Base-by-base conservation (phyloP, 1,140 invertebrate species). In the Calephelis virginiensis region DNA sequence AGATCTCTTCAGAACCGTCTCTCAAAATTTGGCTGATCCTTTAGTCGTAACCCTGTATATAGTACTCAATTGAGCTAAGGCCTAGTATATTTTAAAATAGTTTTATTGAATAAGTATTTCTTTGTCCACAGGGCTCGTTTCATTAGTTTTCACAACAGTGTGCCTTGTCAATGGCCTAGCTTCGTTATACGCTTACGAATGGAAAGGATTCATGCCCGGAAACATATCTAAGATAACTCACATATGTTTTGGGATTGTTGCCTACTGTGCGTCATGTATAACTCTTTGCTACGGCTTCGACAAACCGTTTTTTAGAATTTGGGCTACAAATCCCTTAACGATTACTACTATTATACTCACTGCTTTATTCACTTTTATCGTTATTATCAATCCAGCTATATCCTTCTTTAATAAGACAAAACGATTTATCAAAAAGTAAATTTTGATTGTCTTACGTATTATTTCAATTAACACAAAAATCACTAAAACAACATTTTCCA, bases 201-300 rank as follows among this genome's bases (percentile, higher is more conserved):
- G 75, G 49, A 70, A 73, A 5, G 69, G 65, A 40, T 76, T 70
- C n/a, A 68, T 84, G 17, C 78, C 81, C 8, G 70, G 76, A 12
- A 78, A 71, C 37, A 59, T 85, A 6, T 83, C 81, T 6, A 87
- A 80, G 59, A 66, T 87, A 3, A 76, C 75, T 0, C 83, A 85
- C 61, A 83, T 85, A 38, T 75, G 71, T 46, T 85, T 85, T 49
- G 85, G 85, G n/a, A 70, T 74, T 5, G 71, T 82, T 0, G 82
- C 77, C 9, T 83, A 81, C 56, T 65, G 38, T 7, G 61, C 75
- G 7, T 73, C 83, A 7, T 68, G 73, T 56, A 74, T 84, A 28
- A 68, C 66, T 45, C 69, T 87, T 10, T 78, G 73, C 68, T 86
- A 81, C 45, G 82, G 84, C 8, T 81, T 82, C 49, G 70, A 84